These are phyloP conservation scores for Tetragonisca angustula DNA, from an alignment of 2,888 invertebrate genomes.

Conservation along the genomic window DNA sequence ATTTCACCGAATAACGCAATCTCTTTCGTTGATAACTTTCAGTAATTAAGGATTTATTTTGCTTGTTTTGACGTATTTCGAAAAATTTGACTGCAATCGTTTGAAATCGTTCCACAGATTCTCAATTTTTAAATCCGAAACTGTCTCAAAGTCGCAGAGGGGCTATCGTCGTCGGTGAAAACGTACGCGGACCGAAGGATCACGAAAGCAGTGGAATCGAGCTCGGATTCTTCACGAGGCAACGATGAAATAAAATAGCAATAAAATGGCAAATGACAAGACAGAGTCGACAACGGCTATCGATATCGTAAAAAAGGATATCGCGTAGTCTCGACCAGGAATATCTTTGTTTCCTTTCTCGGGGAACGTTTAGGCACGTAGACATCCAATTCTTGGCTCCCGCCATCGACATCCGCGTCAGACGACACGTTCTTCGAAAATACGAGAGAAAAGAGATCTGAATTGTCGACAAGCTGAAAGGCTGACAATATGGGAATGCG, in stretches of 20 bases:
- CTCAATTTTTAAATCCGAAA: too few species aligned
- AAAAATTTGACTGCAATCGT: too few species aligned
- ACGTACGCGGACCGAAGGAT: not conserved
- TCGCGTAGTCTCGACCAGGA: constrained; percentile 4
- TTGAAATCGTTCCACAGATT: too few species aligned
- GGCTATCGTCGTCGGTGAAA: not conserved
- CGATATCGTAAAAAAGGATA: constrained; percentile 7
- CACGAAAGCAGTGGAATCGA: not conserved
- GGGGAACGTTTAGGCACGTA: constrained; percentile 23
- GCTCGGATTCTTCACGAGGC: not conserved
- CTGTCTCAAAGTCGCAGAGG: too few species aligned
- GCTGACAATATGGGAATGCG: constrained; percentile 27
- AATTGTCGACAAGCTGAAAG: constrained; percentile 10
- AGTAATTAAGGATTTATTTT: too few species aligned
- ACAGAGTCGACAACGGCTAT: constrained; percentile 10
- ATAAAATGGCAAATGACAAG: not conserved
- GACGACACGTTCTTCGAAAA: not conserved
- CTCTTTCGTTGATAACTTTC: too few species aligned
- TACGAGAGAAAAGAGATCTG: constrained; percentile 16
- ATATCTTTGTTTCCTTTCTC: constrained; percentile 8
- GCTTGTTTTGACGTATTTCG: too few species aligned
- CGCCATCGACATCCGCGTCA: constrained; percentile 45
- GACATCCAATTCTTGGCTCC: constrained; percentile 14
- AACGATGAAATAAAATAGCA: too few species aligned
- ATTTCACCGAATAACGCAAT: too few species aligned